A percentile compares a stretch with the other conserved stretches of the same genome.
Conservation (phyloP, 2,888 invertebrate genomes). For the Caenorhabditis drosophilae region DNA sequence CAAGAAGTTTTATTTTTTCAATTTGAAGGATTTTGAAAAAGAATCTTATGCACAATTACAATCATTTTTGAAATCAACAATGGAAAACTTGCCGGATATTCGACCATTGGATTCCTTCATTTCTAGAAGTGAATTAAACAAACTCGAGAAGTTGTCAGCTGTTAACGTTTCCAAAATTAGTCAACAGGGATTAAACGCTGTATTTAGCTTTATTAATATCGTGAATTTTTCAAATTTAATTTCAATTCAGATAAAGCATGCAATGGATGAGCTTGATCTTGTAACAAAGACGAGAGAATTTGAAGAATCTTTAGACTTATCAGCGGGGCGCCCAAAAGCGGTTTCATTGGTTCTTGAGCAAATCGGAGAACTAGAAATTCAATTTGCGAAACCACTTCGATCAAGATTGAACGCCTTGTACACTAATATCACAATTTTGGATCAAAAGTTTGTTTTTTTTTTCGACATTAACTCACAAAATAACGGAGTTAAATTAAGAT, state of each 20-base stretch:
- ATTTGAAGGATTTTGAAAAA: constrained; percentile 42
- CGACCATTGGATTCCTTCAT: constrained; percentile 34
- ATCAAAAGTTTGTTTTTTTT: constrained; percentile 25
- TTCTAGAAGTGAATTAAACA: constrained; percentile 27
- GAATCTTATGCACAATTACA: constrained; percentile 44
- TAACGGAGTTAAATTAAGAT: no score
- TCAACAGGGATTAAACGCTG: constrained; percentile 39
- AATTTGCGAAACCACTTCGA: constrained; percentile 47
- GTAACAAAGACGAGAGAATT: constrained; percentile 41
- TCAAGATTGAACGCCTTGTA: constrained; percentile 34
- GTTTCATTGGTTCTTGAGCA: constrained; percentile 52
- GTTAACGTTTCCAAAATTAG: constrained; percentile 50
- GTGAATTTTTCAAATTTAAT: no score
- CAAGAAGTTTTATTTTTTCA: no score
- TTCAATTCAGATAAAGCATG: constrained; percentile 46
- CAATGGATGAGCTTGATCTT: constrained; percentile 49
- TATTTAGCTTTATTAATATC: no score
- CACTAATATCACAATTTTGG: constrained; percentile 43
- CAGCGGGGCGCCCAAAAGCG: constrained; percentile 46
- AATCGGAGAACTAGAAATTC: constrained; percentile 44
- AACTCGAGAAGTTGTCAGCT: constrained; percentile 42
- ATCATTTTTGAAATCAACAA: constrained; percentile 29
- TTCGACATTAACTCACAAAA: no score
- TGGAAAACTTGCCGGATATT: constrained; percentile 43
- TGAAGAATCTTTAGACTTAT: constrained; percentile 38